Conservation (phyloP, 2,113 vertebrate genomes). For the Lophius piscatorius region DNA sequence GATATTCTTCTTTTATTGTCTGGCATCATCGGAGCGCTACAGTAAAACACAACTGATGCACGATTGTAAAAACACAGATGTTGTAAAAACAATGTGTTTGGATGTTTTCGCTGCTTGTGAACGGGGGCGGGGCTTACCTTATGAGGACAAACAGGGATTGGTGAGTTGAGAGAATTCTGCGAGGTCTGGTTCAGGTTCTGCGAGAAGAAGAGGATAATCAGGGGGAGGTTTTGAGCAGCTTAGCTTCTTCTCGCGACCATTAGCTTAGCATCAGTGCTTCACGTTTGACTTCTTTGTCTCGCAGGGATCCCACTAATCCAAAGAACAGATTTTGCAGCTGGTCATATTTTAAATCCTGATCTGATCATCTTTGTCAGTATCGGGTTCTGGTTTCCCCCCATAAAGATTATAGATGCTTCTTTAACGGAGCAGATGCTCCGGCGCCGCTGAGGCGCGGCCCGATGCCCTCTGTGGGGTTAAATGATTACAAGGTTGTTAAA, state of each 20-base stretch:
- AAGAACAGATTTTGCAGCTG: conserved; percentile 39
- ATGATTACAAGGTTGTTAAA: conserved; percentile 82
- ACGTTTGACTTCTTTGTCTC: too few species aligned
- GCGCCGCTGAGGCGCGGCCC: conserved; percentile 47
- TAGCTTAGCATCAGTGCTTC: too few species aligned
- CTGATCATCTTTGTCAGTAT: conserved; percentile 1
- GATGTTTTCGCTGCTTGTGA: too few species aligned
- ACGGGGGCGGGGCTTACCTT: conserved; percentile 82
- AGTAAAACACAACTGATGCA: too few species aligned
- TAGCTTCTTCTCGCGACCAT: conserved; percentile 48
- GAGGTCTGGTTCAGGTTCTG: conserved; percentile 78
- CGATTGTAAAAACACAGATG: too few species aligned
- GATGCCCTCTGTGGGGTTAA: conserved; percentile 72
- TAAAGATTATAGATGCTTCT: conserved; percentile 69
- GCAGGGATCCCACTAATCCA: conserved; percentile 71
- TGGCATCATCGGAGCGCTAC: too few species aligned
- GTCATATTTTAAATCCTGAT: conserved; percentile 57
- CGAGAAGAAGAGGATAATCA: conserved; percentile 74
- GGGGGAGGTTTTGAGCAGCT: conserved; percentile 49
- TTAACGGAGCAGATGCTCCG: conserved; percentile 74
- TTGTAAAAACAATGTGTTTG: too few species aligned
- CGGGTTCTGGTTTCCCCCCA: conserved; percentile 15
- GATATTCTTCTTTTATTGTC: too few species aligned
- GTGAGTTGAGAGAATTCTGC: conserved; percentile 77
- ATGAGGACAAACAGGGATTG: conserved; percentile 79